Percentiles rank a stretch among this genome's conserved stretches.
Conservation (phyloP, 2,113 vertebrate species). For the Neolamprologus caudopunctatus region DNA sequence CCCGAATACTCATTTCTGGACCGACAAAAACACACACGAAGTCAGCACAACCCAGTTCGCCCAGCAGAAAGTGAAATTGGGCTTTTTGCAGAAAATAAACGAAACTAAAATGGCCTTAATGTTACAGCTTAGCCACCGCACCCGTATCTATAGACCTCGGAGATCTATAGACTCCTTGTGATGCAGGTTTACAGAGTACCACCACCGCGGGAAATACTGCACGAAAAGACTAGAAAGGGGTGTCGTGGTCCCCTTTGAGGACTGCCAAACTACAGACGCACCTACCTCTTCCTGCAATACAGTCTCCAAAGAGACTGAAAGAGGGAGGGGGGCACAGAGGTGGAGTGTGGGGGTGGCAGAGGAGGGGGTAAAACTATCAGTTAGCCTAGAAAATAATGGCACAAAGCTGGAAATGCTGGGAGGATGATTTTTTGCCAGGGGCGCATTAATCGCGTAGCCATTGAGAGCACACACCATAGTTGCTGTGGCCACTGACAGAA, state of each 20-base stretch:
- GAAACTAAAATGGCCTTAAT: neutral
- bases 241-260: constrained; percentile 35
- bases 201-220: neutral
- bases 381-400: constrained; percentile 31
- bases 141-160: constrained; percentile 18
- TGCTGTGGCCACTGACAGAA: constrained; percentile 38
- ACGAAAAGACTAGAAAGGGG: neutral
- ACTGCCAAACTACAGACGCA: constrained; percentile 58
- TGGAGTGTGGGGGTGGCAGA: neutral
- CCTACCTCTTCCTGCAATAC: constrained; percentile 54
- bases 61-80: neutral
- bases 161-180: neutral
- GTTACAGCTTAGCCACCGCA: constrained; percentile 28
- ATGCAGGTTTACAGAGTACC: neutral
- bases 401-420: neutral
- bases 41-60: neutral
- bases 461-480: neutral
- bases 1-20: neutral
- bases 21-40: neutral
- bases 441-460: neutral
- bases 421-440: neutral
- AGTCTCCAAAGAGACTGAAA: constrained; percentile 35
- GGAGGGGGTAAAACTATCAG: constrained; percentile 28
- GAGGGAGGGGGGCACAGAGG: neutral
- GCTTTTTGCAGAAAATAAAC: neutral